Evolutionary conservation across 2,113 vertebrate species (phyloP).

Genomic region (Myotis brandtii): DNA sequence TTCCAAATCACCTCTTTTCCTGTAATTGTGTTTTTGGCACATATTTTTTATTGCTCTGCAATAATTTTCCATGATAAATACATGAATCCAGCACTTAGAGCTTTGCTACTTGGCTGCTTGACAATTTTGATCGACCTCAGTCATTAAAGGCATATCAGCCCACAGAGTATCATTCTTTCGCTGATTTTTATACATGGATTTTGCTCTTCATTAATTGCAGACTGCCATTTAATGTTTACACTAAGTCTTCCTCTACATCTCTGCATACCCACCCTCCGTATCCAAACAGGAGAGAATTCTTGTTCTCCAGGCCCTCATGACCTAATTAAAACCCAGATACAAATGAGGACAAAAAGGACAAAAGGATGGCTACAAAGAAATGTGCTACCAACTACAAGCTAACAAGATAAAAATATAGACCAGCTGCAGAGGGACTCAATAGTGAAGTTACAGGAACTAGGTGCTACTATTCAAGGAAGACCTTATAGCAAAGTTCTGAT

Average conservation of each 20-base stretch:
- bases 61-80: neutral
- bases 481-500: neutral
- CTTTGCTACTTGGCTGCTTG: neutral
- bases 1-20: neutral
- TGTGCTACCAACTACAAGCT: neutral
- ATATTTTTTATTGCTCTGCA: neutral
- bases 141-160: neutral
- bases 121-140: neutral
- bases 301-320: neutral
- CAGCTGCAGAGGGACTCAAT: neutral
- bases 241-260: conserved; percentile 15
- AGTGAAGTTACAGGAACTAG: neutral
- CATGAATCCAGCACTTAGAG: neutral
- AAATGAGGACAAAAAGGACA: neutral
- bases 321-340: conserved; percentile 53
- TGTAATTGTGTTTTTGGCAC: neutral
- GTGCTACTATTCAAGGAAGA: neutral
- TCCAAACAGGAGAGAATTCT: neutral
- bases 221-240: conserved; percentile 28
- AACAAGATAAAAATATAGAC: neutral
- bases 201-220: conserved; percentile 17
- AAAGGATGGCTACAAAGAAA: neutral
- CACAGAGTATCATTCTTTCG: neutral
- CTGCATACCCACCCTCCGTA: neutral
- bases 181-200: neutral